phyloP scores from a whole-genome alignment of 2,113 vertebrate species.

The Pedionomus torquatus region DNA sequence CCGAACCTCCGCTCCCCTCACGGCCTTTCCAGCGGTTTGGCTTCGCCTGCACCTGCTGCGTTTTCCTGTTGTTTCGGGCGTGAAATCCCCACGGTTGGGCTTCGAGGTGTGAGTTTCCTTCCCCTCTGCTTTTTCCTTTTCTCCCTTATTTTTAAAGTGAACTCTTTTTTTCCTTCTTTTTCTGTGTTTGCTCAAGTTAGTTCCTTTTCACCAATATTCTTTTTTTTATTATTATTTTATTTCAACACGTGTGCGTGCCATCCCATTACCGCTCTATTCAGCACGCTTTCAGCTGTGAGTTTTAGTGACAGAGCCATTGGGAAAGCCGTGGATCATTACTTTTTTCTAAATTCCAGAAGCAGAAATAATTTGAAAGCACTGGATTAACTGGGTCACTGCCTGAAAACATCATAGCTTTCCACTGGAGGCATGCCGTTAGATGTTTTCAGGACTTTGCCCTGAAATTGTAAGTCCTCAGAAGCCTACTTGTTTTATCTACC shows the following conservation, averaged over 20 bases:
- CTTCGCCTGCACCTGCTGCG: neutral
- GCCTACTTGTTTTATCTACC: neutral
- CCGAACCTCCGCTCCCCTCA: fast-evolving
- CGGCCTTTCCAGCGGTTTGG: fast-evolving
- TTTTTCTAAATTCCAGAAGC: slow-evolving; percentile 23
- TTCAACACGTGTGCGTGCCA: neutral
- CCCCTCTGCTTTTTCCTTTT: fast-evolving
- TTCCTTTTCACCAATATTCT: neutral
- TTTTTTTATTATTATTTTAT: neutral
- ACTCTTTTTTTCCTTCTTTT: neutral
- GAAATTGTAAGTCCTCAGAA: neutral
- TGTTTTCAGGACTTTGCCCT: slow-evolving; percentile 38
- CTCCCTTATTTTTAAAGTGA: neutral
- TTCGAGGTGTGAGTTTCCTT: neutral
- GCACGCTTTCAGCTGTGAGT: neutral
- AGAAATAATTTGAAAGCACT: slow-evolving; percentile 32
- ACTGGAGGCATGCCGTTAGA: neutral
- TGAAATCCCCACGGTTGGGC: neutral
- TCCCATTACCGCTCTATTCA: neutral
- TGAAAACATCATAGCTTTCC: neutral
- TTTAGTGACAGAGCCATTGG: neutral
- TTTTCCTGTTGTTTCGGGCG: neutral
- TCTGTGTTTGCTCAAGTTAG: neutral
- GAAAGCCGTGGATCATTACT: neutral
- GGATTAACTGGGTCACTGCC: slow-evolving; percentile 14